A percentile compares a stretch with the other conserved stretches of the same genome.
These are phyloP conservation scores for Caenorhabditis japonica DNA, from an alignment of 2,888 invertebrate species.

Conservation along the genomic window DNA sequence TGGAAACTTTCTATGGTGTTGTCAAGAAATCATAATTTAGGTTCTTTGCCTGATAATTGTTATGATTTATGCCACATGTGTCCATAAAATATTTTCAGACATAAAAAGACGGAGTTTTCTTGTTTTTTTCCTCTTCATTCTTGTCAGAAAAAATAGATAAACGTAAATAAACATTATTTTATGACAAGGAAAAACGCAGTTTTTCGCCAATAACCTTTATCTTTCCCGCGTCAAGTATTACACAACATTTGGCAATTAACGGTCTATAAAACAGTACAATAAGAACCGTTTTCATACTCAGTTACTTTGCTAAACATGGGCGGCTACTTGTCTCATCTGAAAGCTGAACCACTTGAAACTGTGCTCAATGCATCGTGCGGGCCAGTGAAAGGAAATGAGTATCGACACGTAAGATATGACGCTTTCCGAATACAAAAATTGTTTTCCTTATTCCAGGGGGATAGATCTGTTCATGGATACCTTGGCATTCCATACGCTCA, in stretches of 20 bases:
- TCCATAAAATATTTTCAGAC: no score
- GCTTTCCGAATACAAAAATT: no score
- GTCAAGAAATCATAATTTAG: neutral
- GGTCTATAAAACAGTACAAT: neutral
- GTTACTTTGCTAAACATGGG: conserved; percentile 16
- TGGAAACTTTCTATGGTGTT: conserved; percentile 21
- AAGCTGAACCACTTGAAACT: conserved; percentile 10
- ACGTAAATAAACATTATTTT: no score
- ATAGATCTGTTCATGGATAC: conserved; percentile 26
- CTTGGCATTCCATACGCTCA: conserved; percentile 35
- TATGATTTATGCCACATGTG: no score
- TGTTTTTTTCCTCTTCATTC: no score
- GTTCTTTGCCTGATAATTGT: no score
- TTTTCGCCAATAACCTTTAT: no score
- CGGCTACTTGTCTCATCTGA: conserved; percentile 27
- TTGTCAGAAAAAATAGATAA: no score
- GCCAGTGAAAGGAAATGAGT: conserved; percentile 28
- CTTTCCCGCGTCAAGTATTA: conserved; percentile 8
- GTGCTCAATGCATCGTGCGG: conserved; percentile 28
- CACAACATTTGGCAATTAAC: conserved; percentile 49
- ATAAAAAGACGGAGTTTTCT: no score
- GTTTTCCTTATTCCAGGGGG: conserved; percentile 15
- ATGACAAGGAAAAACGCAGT: no score
- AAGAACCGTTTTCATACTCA: neutral
- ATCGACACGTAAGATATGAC: conserved; percentile 11